Base-by-base conservation (phyloP, 2,888 invertebrate species). In the Gortyna flavago region DNA sequence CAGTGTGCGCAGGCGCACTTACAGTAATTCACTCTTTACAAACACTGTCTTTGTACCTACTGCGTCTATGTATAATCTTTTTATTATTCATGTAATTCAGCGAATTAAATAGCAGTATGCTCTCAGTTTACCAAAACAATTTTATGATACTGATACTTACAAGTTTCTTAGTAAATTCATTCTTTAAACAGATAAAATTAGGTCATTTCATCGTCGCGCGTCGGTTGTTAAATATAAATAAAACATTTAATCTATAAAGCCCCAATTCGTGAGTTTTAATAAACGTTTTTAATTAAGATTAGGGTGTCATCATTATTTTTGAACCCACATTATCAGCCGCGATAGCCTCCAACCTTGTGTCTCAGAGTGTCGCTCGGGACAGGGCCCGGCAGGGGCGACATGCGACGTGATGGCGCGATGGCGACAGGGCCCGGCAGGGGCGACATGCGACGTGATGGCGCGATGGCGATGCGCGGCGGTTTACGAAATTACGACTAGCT, bases 231-330 rank as follows among this genome's bases (percentile, higher is more conserved):
- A 65, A 85, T 74, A 72, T 64, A 82, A 79, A 77, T 74, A 83
- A 74, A 73, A 68, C 61, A 73, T 69, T 72, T 64, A 69, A 87
- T 75, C 71, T 81, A 51, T 51, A 38, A 54, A 86, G 82, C 70
- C 87, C 76, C 80, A 83, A 78, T 87, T 87, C 71, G 44, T 72
- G 9, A 57, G 57, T 71, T 72, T 78, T 66, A 73, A 75, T 65
- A 78, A 75, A 64, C 35, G 75, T 78, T 84, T 86, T 86, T 86
- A 84, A 79, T 86, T 79, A 84, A 83, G 77, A 85, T 73, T 75
- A 41, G 66, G 48, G 85, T 90, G 90, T 90, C 90, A 90, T 90
- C 89, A 87, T 89, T 92, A 92, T 93, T 93, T 93, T 92, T 93
- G 92, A 91, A 91, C 91, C 89, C 85, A 81, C 80, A 87, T 87